Percentiles rank a stretch among this genome's conserved stretches.
Evolutionary conservation across 2,797 vertebrate species (phyloP).

Genomic region (Gambelia wislizenii): DNA sequence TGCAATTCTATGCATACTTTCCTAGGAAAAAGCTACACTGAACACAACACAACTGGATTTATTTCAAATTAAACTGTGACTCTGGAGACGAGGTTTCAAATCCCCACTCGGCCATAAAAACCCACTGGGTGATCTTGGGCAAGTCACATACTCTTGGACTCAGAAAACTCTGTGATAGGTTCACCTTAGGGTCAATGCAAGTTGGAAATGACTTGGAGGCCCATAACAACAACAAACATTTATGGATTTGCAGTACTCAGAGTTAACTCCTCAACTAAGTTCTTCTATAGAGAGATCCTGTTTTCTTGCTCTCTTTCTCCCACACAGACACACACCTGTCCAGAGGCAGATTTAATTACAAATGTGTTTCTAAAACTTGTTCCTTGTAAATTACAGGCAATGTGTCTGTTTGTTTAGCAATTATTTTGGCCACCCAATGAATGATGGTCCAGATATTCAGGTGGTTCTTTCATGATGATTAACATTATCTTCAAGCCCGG

Average conservation of each 20-base stretch:
- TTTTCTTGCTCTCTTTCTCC: background rate
- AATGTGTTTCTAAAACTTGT: background rate
- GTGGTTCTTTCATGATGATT: background rate
- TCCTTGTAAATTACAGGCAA: conserved; percentile 20
- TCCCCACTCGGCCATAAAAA: too few relatives aligned
- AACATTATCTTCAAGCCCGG: background rate
- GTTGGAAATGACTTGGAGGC: too few relatives aligned
- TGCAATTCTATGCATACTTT: background rate
- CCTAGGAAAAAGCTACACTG: background rate
- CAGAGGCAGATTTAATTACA: conserved; percentile 8
- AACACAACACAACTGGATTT: background rate
- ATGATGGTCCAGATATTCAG: conserved; percentile 11
- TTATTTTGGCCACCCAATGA: background rate
- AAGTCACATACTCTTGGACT: too few relatives aligned
- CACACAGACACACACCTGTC: background rate
- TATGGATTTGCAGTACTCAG: background rate
- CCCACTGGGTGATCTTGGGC: too few relatives aligned
- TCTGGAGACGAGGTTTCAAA: too few relatives aligned
- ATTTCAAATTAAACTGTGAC: background rate
- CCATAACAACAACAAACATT: background rate
- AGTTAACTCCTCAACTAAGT: background rate
- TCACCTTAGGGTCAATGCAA: too few relatives aligned
- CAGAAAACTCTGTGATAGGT: too few relatives aligned
- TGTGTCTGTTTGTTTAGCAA: conserved; percentile 15
- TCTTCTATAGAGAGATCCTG: background rate